Percentiles rank a stretch among this genome's conserved stretches.
Evolutionary conservation across 2,797 vertebrate species (phyloP).

Genomic region (Holocentrus rufus): DNA sequence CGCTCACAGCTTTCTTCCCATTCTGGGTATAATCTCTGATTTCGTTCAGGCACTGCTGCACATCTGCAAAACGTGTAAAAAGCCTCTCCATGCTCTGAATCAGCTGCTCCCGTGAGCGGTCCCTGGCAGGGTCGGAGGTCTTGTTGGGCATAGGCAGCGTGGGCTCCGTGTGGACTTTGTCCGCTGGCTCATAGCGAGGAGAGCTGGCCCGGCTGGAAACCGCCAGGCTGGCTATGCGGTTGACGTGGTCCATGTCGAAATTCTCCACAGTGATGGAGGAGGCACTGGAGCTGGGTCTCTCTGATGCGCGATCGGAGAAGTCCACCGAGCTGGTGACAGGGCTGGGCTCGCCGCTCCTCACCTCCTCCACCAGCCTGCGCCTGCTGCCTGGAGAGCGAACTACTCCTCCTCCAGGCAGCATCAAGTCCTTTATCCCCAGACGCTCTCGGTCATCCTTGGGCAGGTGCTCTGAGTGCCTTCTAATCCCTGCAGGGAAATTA

Average conservation of each 20-base stretch:
- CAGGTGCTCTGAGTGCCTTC: conserved; percentile 83
- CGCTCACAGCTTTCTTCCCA: conserved; percentile 75
- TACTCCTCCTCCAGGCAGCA: conserved; percentile 81
- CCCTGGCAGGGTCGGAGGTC: conserved; percentile 10
- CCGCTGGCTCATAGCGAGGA: conserved; percentile 69
- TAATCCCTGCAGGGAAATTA: conserved; percentile 75
- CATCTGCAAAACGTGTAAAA: conserved; percentile 82
- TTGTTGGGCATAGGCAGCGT: conserved; percentile 66
- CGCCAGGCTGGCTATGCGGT: conserved; percentile 65
- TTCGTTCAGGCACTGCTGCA: conserved; percentile 85
- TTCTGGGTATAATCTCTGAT: conserved; percentile 84
- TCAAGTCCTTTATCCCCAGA: conserved; percentile 80
- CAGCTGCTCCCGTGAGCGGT: conserved; percentile 69
- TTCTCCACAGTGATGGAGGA: conserved; percentile 78
- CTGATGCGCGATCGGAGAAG: conserved; percentile 81
- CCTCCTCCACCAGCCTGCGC: conserved; percentile 87
- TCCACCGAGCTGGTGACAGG: conserved; percentile 81
- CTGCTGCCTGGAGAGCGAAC: conserved; percentile 78
- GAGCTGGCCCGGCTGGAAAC: conserved; percentile 79
- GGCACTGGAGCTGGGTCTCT: conserved; percentile 76
- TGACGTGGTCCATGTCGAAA: conserved; percentile 78
- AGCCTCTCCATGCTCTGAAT: conserved; percentile 84
- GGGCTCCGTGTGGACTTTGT: conserved; percentile 62
- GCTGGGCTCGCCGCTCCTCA: conserved; percentile 83
- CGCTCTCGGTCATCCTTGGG: conserved; percentile 73